Base-by-base conservation (phyloP, 2,888 invertebrate species). In the Erpobdella octoculata region DNA sequence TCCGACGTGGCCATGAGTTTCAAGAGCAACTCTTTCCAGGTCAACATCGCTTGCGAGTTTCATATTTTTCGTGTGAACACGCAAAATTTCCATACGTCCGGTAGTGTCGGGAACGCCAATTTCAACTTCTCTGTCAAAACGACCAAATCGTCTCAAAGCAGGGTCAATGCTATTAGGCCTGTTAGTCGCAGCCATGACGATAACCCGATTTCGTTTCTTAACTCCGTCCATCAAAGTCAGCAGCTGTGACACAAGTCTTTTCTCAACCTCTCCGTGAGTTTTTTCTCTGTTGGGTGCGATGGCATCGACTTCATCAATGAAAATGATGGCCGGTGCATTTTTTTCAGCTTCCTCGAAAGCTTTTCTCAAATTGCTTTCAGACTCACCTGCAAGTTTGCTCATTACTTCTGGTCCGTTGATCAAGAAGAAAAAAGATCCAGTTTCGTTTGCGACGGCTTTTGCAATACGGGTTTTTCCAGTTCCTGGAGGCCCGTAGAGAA, bases 11-110 rank as follows among this genome's bases (percentile, higher is more conserved):
- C 98, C 98, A 84, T 99, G 98, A 68, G 94, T 93, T 85, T 98
- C 98, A 0, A 93, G 92, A 0, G 97, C 83, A 67, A 82, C 78
- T 79, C 25, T 68, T 85, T 98, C 97, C 66, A 99, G 86, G 85
- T 99, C 96, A 0, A 99, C 97, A 83, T 98, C 97, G 79, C 97
- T 96, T 1, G 91, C 91, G 35, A 99, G 86, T 84, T 96, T 96
- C 98, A 99, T 99, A 85, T 98, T 98, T 87, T 98, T 98, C 41
- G 98, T 98, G 85, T 99, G 98, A 78, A 99, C 99, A 78, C 96
- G 89, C 77, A 98, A 86, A 76, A 99, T 92, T 86, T 99, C 98
- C 71, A 99, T 86, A 62, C 98, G 90, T 9, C 96, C 97, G 75
- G 95, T 95, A 0, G 96, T 93, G 86, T 98, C 98, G 0, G 98